Base-by-base conservation (phyloP, 2,888 invertebrate genomes). In the Alcis repandata region DNA sequence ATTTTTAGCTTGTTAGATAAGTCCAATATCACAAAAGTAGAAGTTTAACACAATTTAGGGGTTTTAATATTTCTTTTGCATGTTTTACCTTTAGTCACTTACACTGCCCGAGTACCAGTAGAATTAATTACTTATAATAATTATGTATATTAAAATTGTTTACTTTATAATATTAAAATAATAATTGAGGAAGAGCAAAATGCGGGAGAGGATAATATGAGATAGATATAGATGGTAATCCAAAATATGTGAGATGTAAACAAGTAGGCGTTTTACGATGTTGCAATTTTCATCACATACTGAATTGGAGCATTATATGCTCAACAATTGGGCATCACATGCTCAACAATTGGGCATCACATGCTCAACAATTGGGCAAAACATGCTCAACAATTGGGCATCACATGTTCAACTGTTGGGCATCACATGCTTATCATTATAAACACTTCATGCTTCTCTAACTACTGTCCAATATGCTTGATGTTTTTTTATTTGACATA, bases 21-120 rank as follows among this genome's bases (percentile, higher is more conserved):
- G 58, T 67, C 60, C 57, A 68, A 54, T 43, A 49, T 72, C 62
- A 69, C 66, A 70, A 70, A 62, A 13, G 48, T 49, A 68, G 54
- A 59, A 61, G 59, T 46, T 63, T 59, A 63, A 67, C 48, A 67
- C 43, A 15, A 62, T 15, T 13, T 60, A 72, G 49, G 17, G 22
- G 43, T 67, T 54, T 49, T 48, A 27, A 63, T 57, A 60, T 48
- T 62, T 36, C 15, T 13, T 69, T 69, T 46, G 68, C 68, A 69
- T 69, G 66, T 63, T 57, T 59, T 57, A 53, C 22, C 27, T 33
- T 63, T 43, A 67, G 60, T 71, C 64, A 63, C 67, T 68, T 52
- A 65, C 70, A 67, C 70, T 70, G 70, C 67, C 70, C 51, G 19
- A 59, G 46, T 56, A 58, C 41, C 33, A 54, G 46, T 48, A 59